Conservation (phyloP, 1,140 invertebrate species). For the Lucilia sericata region DNA sequence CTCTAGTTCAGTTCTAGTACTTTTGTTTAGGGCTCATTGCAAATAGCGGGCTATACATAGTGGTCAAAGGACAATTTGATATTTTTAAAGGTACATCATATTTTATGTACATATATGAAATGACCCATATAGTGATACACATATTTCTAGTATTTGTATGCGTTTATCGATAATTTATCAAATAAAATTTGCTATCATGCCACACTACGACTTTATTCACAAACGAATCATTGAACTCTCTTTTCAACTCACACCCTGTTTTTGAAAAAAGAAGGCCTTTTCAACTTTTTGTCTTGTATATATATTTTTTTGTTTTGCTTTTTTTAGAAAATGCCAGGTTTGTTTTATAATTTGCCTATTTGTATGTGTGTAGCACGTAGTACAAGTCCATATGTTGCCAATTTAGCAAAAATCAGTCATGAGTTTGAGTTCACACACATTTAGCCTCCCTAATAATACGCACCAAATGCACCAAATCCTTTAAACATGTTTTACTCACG, state of each 20-base stretch:
- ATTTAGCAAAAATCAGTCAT: background rate
- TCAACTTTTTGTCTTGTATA: background rate
- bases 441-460: background rate
- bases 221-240: conserved; percentile 15
- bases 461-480: conserved; percentile 18
- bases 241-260: background rate
- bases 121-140: background rate
- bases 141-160: background rate
- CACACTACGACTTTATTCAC: background rate
- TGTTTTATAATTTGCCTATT: conserved; percentile 17
- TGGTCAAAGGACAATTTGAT: too few relatives aligned
- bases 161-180: conserved; percentile 28
- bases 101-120: too few relatives aligned
- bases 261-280: background rate
- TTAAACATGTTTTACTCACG: conserved; percentile 19
- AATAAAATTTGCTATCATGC: conserved; percentile 10
- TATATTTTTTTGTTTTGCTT: too few relatives aligned
- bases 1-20: too few relatives aligned
- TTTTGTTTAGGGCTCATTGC: too few relatives aligned
- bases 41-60: too few relatives aligned
- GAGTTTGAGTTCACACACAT: conserved; percentile 1
- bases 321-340: conserved; percentile 8
- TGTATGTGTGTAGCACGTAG: background rate
- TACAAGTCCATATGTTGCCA: background rate
- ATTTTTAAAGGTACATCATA: too few relatives aligned